phyloP scores from a whole-genome alignment of 2,888 invertebrate genomes.

The Cephus rjabovi region DNA sequence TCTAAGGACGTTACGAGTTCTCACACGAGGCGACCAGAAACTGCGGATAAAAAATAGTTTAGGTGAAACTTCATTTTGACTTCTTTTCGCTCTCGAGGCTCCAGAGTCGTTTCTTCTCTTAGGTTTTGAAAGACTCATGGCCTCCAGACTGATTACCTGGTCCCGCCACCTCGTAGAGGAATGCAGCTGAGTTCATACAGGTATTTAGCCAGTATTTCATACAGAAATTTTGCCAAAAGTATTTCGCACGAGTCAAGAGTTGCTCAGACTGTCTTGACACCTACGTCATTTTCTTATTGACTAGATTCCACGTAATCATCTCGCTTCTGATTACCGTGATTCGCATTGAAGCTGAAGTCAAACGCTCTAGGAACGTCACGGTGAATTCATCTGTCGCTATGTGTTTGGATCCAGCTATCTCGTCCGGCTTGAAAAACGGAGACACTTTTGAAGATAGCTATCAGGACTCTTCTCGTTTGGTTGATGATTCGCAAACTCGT shows the following conservation, averaged over 20 bases:
- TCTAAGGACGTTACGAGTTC: not conserved
- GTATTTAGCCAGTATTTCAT: conserved; percentile 16
- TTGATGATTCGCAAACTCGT: not conserved
- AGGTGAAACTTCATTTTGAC: not conserved
- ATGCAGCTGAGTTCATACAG: conserved; percentile 46
- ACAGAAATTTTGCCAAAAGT: not conserved
- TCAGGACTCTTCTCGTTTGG: not conserved
- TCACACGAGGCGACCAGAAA: not conserved
- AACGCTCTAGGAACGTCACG: conserved; percentile 1
- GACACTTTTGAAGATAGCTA: not conserved
- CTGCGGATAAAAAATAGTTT: not conserved
- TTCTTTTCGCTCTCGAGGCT: not conserved
- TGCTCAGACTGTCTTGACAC: not conserved
- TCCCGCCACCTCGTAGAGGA: conserved; percentile 42
- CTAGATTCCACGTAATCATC: conserved; percentile 43
- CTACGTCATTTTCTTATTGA: not conserved
- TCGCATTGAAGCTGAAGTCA: conserved; percentile 26
- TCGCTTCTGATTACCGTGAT: conserved; percentile 41
- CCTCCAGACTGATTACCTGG: conserved; percentile 31
- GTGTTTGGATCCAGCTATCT: not conserved
- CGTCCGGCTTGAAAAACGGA: not conserved
- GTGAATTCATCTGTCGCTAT: not conserved
- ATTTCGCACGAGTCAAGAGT: not conserved
- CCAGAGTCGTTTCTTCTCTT: not conserved
- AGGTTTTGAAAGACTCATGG: conserved; percentile 36